phyloP scores from a whole-genome alignment of 2,888 invertebrate genomes.

The Hydropsyche betteni region DNA sequence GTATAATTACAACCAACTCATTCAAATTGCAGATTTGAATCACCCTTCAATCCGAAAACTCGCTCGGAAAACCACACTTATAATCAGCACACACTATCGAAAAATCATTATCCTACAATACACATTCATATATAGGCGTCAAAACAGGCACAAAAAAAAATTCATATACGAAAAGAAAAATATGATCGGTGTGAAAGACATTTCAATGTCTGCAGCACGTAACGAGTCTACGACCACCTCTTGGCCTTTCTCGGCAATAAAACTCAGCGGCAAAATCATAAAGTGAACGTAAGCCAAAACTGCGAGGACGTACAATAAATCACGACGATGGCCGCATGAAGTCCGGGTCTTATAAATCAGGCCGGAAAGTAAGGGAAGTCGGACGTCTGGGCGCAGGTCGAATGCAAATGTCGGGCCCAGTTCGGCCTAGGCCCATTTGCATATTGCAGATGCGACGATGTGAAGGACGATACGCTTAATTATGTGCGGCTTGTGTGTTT shows the following conservation, averaged over 20 bases:
- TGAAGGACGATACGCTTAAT: too few relatives aligned
- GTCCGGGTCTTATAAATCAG: constrained; percentile 5
- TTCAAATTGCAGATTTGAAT: too few relatives aligned
- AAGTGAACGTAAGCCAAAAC: constrained; percentile 24
- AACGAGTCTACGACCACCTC: background rate
- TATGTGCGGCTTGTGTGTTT: too few relatives aligned
- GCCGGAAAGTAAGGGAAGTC: background rate
- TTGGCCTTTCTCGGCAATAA: background rate
- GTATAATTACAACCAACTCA: too few relatives aligned
- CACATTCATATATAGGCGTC: too few relatives aligned
- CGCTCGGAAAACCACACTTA: too few relatives aligned
- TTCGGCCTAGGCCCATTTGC: background rate
- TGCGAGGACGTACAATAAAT: background rate
- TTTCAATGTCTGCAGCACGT: background rate
- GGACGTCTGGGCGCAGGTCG: background rate
- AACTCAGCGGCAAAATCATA: constrained; percentile 3
- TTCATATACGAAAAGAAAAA: background rate
- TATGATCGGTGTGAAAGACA: background rate
- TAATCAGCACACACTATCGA: too few relatives aligned
- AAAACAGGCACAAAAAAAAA: too few relatives aligned
- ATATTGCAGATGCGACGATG: constrained; percentile 1
- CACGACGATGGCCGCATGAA: background rate
- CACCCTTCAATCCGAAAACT: too few relatives aligned
- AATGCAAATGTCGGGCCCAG: background rate
- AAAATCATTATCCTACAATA: too few relatives aligned